Percentiles rank a stretch among this genome's conserved stretches.
These are phyloP conservation scores for Discoglossus pictus DNA, from an alignment of 2,797 vertebrate species.

Conservation along the genomic window DNA sequence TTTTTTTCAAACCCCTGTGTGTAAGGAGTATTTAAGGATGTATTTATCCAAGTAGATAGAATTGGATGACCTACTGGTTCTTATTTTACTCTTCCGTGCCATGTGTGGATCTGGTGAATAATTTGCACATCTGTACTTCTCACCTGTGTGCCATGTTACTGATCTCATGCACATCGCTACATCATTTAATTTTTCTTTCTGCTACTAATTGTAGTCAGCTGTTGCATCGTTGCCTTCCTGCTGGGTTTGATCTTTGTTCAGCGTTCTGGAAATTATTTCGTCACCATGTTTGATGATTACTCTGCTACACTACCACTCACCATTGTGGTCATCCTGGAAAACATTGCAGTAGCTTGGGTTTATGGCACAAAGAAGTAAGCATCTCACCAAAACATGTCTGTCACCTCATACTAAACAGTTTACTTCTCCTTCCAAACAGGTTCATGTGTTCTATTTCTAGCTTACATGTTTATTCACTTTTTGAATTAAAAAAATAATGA, in stretches of 20 bases:
- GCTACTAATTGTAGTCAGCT: conserved; percentile 74
- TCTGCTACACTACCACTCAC: conserved; percentile 91
- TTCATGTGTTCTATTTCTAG: too few relatives aligned
- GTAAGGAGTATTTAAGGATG: too few relatives aligned
- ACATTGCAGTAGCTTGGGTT: conserved; percentile 90
- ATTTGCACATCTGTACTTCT: conserved; percentile 20
- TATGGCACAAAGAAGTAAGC: conserved; percentile 93
- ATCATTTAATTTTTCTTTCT: conserved; percentile 43
- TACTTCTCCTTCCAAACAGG: too few relatives aligned
- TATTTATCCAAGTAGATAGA: too few relatives aligned
- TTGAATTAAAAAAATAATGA: too few relatives aligned
- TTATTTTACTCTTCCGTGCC: too few relatives aligned
- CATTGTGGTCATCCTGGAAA: conserved; percentile 90
- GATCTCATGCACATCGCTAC: conserved; percentile 11
- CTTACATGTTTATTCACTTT: too few relatives aligned
- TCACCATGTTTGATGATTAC: conserved; percentile 96
- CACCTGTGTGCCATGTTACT: conserved; percentile 11
- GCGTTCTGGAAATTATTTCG: conserved; percentile 93
- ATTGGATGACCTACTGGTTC: too few relatives aligned
- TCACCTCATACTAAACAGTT: too few relatives aligned
- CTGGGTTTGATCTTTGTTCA: conserved; percentile 92
- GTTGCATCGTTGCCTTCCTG: conserved; percentile 87
- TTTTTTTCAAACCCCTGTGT: too few relatives aligned
- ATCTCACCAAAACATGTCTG: conserved; percentile 23
- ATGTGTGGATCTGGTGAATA: too few relatives aligned